Conservation (phyloP, 2,113 vertebrate genomes). For the Tetrax tetrax region DNA sequence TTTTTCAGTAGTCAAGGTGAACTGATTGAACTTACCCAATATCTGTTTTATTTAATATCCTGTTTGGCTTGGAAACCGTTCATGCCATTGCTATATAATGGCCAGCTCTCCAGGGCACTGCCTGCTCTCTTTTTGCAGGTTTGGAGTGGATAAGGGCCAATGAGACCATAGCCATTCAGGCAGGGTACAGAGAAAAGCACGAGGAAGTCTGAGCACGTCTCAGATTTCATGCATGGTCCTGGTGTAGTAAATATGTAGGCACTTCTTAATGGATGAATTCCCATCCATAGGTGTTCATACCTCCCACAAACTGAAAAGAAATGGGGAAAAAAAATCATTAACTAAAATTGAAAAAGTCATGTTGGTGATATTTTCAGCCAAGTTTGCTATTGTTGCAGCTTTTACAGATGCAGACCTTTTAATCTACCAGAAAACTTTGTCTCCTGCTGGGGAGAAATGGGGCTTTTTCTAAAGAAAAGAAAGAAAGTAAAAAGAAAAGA, state of each 20-base stretch:
- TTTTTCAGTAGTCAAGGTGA: background rate
- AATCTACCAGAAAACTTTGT: background rate
- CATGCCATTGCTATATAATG: background rate
- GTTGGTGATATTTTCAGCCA: background rate
- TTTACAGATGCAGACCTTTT: background rate
- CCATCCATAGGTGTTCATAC: background rate
- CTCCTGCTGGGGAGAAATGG: background rate
- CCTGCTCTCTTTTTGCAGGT: background rate
- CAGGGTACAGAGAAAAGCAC: background rate
- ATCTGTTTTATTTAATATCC: constrained; percentile 16
- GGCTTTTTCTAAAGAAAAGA: background rate
- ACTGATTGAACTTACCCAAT: background rate
- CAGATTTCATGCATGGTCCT: background rate
- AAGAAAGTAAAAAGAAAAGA: background rate
- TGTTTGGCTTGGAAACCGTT: background rate
- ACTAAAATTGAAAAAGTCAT: background rate
- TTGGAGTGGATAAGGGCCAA: background rate
- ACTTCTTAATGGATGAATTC: background rate
- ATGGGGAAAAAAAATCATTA: background rate
- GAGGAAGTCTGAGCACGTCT: background rate
- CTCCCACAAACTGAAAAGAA: background rate
- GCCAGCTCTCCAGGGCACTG: background rate
- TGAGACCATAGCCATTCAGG: background rate
- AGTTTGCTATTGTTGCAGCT: background rate
- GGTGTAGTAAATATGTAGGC: background rate